These are phyloP conservation scores for Scylla paramamosain DNA, from an alignment of 1,140 invertebrate genomes.

Conservation along the genomic window DNA sequence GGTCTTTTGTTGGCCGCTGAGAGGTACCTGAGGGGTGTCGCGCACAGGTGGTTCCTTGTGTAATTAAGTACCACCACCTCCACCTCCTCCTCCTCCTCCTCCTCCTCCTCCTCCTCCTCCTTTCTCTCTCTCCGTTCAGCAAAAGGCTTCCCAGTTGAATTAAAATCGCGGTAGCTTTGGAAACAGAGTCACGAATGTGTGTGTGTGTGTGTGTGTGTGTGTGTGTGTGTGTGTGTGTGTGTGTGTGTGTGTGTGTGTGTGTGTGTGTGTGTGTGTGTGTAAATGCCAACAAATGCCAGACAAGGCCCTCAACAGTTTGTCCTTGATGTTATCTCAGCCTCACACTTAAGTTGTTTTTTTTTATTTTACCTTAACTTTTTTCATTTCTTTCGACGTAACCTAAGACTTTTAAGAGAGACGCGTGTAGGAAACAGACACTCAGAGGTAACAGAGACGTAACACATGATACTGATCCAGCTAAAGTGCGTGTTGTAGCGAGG, in stretches of 20 bases:
- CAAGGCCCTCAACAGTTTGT: neutral
- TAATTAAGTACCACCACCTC: neutral
- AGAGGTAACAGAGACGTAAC: neutral
- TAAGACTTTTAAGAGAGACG: neutral
- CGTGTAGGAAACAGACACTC: neutral
- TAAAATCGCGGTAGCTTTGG: neutral
- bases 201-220: constrained; percentile 56
- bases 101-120: neutral
- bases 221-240: constrained; percentile 61
- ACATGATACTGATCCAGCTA: neutral
- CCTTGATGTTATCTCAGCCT: neutral
- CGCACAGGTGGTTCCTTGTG: constrained; percentile 5
- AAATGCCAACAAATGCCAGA: neutral
- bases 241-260: constrained; percentile 44
- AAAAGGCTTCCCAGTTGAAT: neutral
- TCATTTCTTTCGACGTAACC: neutral
- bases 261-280: constrained; percentile 38
- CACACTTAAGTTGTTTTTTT: neutral
- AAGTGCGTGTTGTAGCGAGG: constrained; percentile 14
- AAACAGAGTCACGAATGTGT: neutral
- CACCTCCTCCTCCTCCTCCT: neutral
- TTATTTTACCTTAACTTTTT: neutral
- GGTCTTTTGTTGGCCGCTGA: neutral
- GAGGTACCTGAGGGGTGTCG: constrained; percentile 7
- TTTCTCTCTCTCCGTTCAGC: constrained; percentile 5